Conservation (phyloP, 2,797 vertebrate species). For the Mastacembelus armatus region DNA sequence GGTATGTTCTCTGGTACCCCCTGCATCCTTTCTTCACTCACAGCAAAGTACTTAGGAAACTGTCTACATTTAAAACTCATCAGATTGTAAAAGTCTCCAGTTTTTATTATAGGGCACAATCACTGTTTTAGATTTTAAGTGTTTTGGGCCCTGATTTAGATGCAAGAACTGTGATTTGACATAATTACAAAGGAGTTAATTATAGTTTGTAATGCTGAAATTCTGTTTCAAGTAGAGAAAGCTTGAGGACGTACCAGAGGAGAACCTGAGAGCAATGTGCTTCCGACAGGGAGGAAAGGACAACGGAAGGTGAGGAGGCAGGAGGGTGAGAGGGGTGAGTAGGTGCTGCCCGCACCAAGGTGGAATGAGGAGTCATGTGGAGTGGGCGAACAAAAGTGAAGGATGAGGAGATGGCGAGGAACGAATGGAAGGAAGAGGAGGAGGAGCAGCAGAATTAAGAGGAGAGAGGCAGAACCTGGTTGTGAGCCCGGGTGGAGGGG, state of each 20-base stretch:
- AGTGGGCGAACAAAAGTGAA: conserved; percentile 69
- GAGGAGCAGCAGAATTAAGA: conserved; percentile 90
- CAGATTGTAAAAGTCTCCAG: neutral
- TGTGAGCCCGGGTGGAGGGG: conserved; percentile 98
- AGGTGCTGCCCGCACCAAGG: conserved; percentile 50
- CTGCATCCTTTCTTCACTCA: conserved; percentile 12
- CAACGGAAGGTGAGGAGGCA: conserved; percentile 69
- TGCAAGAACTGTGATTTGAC: conserved; percentile 31
- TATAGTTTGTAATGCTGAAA: conserved; percentile 28
- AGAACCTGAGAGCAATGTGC: conserved; percentile 68
- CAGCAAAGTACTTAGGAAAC: neutral
- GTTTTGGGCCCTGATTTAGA: conserved; percentile 17
- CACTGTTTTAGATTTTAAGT: conserved; percentile 1
- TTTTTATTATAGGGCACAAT: conserved; percentile 15
- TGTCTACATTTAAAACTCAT: conserved; percentile 6
- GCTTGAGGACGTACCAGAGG: conserved; percentile 61
- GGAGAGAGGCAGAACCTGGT: conserved; percentile 92
- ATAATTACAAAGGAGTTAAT: conserved; percentile 27
- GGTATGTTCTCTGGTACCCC: conserved; percentile 64
- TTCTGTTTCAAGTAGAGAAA: conserved; percentile 28
- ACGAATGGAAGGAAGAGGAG: conserved; percentile 61
- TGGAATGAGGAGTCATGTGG: conserved; percentile 63
- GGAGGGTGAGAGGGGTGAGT: conserved; percentile 53
- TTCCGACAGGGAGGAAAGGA: conserved; percentile 65
- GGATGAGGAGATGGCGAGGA: conserved; percentile 65